These are phyloP conservation scores for Myopa testacea DNA, from an alignment of 2,888 invertebrate species.

Conservation along the genomic window DNA sequence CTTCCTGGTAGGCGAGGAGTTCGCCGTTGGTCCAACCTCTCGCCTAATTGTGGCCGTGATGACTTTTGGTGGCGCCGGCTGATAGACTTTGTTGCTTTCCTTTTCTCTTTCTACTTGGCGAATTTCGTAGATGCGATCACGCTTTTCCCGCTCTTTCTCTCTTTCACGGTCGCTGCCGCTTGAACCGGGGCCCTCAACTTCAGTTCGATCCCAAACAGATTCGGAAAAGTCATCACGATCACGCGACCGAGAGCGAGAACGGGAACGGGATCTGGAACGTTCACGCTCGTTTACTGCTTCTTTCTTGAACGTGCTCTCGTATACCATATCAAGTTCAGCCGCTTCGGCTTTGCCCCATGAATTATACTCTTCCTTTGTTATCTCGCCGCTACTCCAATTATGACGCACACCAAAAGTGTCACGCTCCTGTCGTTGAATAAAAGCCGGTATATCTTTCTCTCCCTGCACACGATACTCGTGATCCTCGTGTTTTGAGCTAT, in stretches of 20 bases:
- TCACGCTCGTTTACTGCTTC: constrained; percentile 63
- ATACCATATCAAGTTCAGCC: constrained; percentile 67
- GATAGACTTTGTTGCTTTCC: constrained; percentile 68
- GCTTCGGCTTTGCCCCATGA: constrained; percentile 70
- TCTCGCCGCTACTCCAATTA: constrained; percentile 70
- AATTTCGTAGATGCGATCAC: constrained; percentile 67
- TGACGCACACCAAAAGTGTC: constrained; percentile 80
- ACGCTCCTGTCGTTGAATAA: constrained; percentile 78
- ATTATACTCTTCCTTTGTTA: constrained; percentile 59
- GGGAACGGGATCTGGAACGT: constrained; percentile 66
- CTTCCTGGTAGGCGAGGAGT: constrained; percentile 31
- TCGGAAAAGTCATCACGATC: constrained; percentile 69
- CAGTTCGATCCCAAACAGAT: constrained; percentile 68
- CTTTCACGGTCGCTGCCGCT: constrained; percentile 67
- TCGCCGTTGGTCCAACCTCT: constrained; percentile 33
- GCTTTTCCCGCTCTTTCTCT: constrained; percentile 67
- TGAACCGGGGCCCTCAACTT: constrained; percentile 68
- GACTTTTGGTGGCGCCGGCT: constrained; percentile 65
- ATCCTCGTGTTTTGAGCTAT: constrained; percentile 47
- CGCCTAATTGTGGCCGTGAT: constrained; percentile 56
- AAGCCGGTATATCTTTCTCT: constrained; percentile 69
- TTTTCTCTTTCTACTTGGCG: constrained; percentile 68
- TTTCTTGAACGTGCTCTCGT: constrained; percentile 65
- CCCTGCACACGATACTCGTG: constrained; percentile 63
- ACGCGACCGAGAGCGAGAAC: constrained; percentile 64